Evolutionary conservation across 2,888 invertebrate species (phyloP), one percentile per base, ranked within the genome.

Genomic region (Microctonus aethiopoides): DNA sequence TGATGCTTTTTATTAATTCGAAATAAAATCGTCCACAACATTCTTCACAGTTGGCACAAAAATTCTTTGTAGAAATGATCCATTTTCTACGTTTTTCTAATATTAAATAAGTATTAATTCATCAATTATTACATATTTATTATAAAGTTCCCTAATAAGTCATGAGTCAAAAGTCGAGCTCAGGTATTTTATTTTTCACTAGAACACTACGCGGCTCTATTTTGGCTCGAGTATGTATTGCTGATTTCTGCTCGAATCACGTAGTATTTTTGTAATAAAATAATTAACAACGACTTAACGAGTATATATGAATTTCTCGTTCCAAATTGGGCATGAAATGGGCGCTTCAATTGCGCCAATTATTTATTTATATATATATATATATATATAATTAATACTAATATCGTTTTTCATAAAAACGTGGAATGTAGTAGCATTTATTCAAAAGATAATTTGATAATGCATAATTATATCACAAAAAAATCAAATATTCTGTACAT

Each of bases 401-500:
- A 46, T 62, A 54, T 13, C 46, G 54, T 62, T 63, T 54, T 67
- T 26, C 64, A 75, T 78, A 76, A 80, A 81, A 80, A 80, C 80
- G 78, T 80, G 80, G 78, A 81, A 79, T 81, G 78, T 78, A 76
- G 41, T 6, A 46, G 74, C 73, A 71, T 73, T 71, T 64, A 76
- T 75, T n/a, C 70, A 67, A 73, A 62, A 68, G 68, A 74, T 81
- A 81, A 70, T 82, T 81, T 83, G 84, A 77, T 82, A 81, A 81
- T 83, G 83, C 82, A 85, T 83, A 85, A 86, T 86, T 86, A 86
- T 86, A 86, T 86, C 86, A 86, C 85, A 86, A 86, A 84, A 85
- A 85, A 85, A 84, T 86, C 85, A 84, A 80, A 81, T 86, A 86
- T 85, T 84, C 85, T 86, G 85, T 86, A 86, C 86, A 86, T 71